These are phyloP conservation scores for Idaea biselata DNA, from an alignment of 2,888 invertebrate genomes.

Conservation along the genomic window DNA sequence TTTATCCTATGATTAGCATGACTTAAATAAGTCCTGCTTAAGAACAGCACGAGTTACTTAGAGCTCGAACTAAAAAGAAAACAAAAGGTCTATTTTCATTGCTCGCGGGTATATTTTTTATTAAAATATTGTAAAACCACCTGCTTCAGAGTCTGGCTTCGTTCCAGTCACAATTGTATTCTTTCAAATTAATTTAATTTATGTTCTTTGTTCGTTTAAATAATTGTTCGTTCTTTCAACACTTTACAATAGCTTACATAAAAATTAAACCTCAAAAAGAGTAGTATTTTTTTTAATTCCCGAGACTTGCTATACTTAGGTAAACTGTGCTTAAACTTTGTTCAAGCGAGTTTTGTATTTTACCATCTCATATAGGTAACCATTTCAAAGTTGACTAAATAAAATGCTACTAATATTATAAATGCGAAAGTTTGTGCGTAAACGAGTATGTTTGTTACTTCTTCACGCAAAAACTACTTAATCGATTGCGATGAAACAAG, in stretches of 20 bases:
- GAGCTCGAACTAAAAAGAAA: not conserved
- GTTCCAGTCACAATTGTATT: constrained; percentile 1
- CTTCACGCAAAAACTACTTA: too few species aligned
- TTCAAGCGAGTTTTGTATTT: too few species aligned
- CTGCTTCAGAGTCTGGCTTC: not conserved
- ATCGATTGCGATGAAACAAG: too few species aligned
- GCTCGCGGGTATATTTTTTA: not conserved
- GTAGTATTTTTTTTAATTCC: too few species aligned
- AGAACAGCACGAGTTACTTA: not conserved
- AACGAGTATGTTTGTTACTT: too few species aligned
- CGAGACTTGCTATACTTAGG: too few species aligned
- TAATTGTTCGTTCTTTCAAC: not conserved
- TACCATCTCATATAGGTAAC: too few species aligned
- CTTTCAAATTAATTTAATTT: not conserved
- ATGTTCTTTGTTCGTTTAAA: not conserved
- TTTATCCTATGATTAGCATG: too few species aligned
- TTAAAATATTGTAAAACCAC: not conserved
- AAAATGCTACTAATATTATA: too few species aligned
- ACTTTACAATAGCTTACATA: not conserved
- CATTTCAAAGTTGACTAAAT: too few species aligned
- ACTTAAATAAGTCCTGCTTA: not conserved
- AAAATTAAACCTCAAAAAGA: not conserved
- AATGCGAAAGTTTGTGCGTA: too few species aligned
- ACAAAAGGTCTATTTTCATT: not conserved
- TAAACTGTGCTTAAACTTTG: too few species aligned